phyloP scores from a whole-genome alignment of 2,797 vertebrate genomes.

The Propithecus perrieri region DNA sequence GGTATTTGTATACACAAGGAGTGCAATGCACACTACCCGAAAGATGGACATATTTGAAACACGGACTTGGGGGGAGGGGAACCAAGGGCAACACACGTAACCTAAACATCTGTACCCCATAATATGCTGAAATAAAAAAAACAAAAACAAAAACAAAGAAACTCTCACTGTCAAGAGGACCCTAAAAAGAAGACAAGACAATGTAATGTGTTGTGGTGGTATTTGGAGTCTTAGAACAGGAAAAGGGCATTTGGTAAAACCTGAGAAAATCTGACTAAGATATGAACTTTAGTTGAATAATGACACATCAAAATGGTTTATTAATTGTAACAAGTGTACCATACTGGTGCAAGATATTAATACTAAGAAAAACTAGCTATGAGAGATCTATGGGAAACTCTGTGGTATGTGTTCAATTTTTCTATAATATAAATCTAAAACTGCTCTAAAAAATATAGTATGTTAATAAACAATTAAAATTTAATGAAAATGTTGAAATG shows the following conservation, averaged over 20 bases:
- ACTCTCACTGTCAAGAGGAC: background rate
- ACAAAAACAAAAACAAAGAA: background rate
- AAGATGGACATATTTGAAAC: no score
- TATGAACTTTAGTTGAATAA: background rate
- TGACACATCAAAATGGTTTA: background rate
- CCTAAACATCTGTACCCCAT: no score
- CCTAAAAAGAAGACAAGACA: background rate
- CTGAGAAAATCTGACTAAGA: background rate
- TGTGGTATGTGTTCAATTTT: background rate
- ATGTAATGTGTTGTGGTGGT: background rate
- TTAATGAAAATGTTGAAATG: background rate
- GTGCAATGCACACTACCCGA: no score
- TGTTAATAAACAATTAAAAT: background rate
- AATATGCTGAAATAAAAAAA: no score
- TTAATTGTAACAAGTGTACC: background rate
- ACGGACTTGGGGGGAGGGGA: no score
- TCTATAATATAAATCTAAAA: background rate
- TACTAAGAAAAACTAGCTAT: background rate
- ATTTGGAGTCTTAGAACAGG: background rate
- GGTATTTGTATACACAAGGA: no score
- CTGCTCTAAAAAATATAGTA: background rate
- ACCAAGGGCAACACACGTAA: no score
- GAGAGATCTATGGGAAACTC: background rate
- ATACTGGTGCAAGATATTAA: background rate
- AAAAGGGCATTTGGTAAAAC: background rate